phyloP scores from a whole-genome alignment of 2,113 vertebrate genomes.

The Dermatemys mawii region DNA sequence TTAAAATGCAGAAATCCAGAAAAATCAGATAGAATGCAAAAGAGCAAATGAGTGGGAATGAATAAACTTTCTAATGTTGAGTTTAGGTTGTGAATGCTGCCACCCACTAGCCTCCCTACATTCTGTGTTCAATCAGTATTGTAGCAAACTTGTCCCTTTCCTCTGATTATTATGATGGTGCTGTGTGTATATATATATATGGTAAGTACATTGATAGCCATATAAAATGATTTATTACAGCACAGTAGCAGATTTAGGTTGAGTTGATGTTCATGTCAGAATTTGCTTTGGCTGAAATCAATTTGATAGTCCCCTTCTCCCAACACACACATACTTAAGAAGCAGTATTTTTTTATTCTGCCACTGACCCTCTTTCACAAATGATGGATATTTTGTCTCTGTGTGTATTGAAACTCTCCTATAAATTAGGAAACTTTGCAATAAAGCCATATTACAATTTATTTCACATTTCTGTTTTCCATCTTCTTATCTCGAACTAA shows the following conservation, averaged over 20 bases:
- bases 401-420: conserved; percentile 42
- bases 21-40: neutral
- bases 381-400: conserved; percentile 45
- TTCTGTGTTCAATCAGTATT: neutral
- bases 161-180: conserved; percentile 35
- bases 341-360: neutral
- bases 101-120: neutral
- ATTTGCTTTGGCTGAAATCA: conserved; percentile 62
- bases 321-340: conserved; percentile 9
- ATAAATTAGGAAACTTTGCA: conserved; percentile 52
- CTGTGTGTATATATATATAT: conserved; percentile 9
- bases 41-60: neutral
- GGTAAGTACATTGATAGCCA: neutral
- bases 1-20: neutral
- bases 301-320: conserved; percentile 51
- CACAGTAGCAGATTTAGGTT: conserved; percentile 33
- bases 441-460: conserved; percentile 60
- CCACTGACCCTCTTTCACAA: conserved; percentile 52
- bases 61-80: neutral
- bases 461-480: conserved; percentile 50
- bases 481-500: conserved; percentile 49
- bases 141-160: conserved; percentile 5
- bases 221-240: conserved; percentile 55
- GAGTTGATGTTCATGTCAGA: conserved; percentile 62
- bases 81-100: neutral